Evolutionary conservation across 2,888 invertebrate species (phyloP).

Genomic region (Synanthedon andrenaeformis): DNA sequence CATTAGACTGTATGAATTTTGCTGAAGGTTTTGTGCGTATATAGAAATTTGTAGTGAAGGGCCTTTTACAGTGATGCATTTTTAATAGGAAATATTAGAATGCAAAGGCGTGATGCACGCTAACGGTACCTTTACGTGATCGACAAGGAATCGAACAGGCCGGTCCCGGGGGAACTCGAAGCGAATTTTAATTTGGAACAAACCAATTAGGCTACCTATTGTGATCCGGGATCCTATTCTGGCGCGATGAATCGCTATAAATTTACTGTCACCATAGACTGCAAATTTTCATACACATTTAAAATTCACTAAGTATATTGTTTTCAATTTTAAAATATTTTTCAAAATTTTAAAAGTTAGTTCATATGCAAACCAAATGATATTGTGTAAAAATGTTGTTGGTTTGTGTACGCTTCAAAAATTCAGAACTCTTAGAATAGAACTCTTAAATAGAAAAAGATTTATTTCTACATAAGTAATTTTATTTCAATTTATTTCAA

Average conservation of each 20-base stretch:
- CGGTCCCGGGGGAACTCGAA: conserved; percentile 39
- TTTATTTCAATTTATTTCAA: neutral
- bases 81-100: conserved; percentile 36
- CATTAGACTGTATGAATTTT: too few relatives aligned
- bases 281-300: too few relatives aligned
- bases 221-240: conserved; percentile 1
- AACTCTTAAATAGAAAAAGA: neutral
- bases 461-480: neutral
- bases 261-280: too few relatives aligned
- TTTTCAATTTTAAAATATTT: too few relatives aligned
- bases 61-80: conserved; percentile 30
- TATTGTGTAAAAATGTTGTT: too few relatives aligned
- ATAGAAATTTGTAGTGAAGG: conserved; percentile 21
- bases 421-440: too few relatives aligned
- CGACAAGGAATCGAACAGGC: conserved; percentile 28
- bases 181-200: conserved; percentile 50
- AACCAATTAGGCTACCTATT: conserved; percentile 38
- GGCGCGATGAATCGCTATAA: neutral
- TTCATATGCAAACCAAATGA: too few relatives aligned
- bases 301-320: too few relatives aligned
- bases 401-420: too few relatives aligned
- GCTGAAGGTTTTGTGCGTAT: too few relatives aligned
- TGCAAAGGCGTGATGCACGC: conserved; percentile 23
- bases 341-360: too few relatives aligned
- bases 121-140: conserved; percentile 29